Base-by-base conservation (phyloP, 2,888 invertebrate species). In the Polydrusus cervinus region DNA sequence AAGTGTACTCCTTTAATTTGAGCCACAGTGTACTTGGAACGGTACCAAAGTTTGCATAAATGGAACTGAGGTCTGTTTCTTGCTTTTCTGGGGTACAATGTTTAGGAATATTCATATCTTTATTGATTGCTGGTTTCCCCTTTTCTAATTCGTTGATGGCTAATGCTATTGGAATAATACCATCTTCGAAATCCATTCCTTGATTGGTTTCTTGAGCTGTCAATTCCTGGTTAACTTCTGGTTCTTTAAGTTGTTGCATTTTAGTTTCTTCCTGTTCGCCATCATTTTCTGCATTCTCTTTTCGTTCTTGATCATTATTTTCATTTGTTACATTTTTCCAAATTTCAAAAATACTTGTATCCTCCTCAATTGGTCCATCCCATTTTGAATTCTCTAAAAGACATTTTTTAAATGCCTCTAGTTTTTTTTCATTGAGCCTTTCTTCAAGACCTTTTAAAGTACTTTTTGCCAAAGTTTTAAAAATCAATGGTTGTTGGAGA, bases 321-420 rank as follows among this genome's bases (percentile, higher is more conserved):
- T 65, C 47, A 65, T 18, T 43, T 13, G 13, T 65, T n/a, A 65
- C 20, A 18, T 30, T 45, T 45, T 25, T 65, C 65, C 65, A 65
- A 47, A 65, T 45, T 65, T 65, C 65, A 49, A 47, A 65, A 45
- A 65, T 47, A 40, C 65, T 65, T 45, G 43, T 65, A 65, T 65
- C 65, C 25, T 65, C 65, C 25, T 65, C 65, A 14, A 45, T 40
- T 65, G 49, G 8, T n/a, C 65, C 65, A 45, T 65, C 25, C 65
- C 65, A 65, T 16, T 65, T 25, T 65, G 18, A 45, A 18, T 65
- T 65, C 47, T 47, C 25, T 16, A 10, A 13, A n/a, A 65, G 18
- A 45, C 65, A 65, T 47, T 43, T 65, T 43, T 49, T 40, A 40
- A 40, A 40, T 40, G 40, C 40, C 18, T 25, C 18, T 53, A 53